Evolutionary conservation across 2,888 invertebrate species (phyloP).

Genomic region (Marasmarcha lunaedactyla): DNA sequence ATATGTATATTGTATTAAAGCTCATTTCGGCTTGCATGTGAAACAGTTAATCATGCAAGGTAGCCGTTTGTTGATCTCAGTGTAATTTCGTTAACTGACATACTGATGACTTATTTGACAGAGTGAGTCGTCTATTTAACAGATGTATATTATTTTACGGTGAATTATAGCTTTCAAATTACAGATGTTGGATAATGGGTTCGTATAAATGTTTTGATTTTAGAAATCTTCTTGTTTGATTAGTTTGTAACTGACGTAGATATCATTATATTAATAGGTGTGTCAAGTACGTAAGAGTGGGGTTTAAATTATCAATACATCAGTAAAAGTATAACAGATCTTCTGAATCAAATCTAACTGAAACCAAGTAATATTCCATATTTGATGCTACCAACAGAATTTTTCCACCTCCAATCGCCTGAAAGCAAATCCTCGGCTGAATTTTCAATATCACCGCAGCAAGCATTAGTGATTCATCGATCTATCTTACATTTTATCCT

Average conservation of each 20-base stretch:
- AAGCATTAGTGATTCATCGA: slow-evolving; percentile 20
- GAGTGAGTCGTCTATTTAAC: slow-evolving; percentile 54
- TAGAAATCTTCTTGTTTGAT: too few relatives aligned
- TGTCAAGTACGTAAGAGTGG: too few relatives aligned
- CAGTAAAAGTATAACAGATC: too few relatives aligned
- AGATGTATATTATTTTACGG: slow-evolving; percentile 27
- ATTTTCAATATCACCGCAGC: slow-evolving; percentile 5
- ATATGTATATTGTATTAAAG: slow-evolving; percentile 28
- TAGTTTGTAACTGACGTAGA: too few relatives aligned
- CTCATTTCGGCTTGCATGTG: slow-evolving; percentile 25
- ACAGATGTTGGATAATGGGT: too few relatives aligned
- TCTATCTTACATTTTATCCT: slow-evolving; percentile 22
- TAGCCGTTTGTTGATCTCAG: slow-evolving; percentile 65
- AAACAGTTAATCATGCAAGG: slow-evolving; percentile 55
- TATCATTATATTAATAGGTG: too few relatives aligned
- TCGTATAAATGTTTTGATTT: too few relatives aligned
- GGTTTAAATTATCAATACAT: too few relatives aligned
- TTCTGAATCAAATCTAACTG: too few relatives aligned
- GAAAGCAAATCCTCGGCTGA: slow-evolving; percentile 7
- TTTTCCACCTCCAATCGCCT: neutral
- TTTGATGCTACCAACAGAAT: too few relatives aligned
- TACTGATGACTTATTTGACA: slow-evolving; percentile 68
- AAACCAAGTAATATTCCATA: too few relatives aligned
- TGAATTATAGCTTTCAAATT: too few relatives aligned
- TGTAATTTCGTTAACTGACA: slow-evolving; percentile 69